Evolutionary conservation across 1,140 invertebrate species (phyloP).

Genomic region (Trichonephila clavata): DNA sequence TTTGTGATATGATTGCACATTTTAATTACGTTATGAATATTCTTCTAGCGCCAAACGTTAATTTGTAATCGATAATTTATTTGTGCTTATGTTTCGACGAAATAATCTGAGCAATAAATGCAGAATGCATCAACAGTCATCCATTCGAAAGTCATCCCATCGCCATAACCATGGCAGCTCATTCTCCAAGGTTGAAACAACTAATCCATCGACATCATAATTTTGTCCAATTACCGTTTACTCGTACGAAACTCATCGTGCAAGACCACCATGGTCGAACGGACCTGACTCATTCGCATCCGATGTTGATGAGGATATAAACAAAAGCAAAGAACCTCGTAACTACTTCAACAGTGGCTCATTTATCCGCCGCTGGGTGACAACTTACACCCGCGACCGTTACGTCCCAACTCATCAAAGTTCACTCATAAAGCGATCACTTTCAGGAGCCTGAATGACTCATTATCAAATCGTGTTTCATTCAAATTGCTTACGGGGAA

Average conservation of each 20-base stretch:
- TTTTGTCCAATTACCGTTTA: background rate
- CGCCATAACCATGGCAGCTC: too few relatives aligned
- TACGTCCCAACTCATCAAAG: background rate
- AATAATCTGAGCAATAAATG: too few relatives aligned
- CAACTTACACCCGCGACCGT: background rate
- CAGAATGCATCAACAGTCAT: too few relatives aligned
- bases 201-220: background rate
- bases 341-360: background rate
- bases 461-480: constrained; percentile 21
- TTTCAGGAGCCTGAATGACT: constrained; percentile 1
- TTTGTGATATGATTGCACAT: too few relatives aligned
- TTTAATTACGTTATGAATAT: too few relatives aligned
- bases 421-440: background rate
- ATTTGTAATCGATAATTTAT: too few relatives aligned
- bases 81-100: too few relatives aligned
- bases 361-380: background rate
- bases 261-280: background rate
- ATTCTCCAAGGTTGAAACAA: too few relatives aligned
- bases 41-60: too few relatives aligned
- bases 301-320: background rate
- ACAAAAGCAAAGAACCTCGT: background rate
- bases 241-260: too few relatives aligned
- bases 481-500: constrained; percentile 5
- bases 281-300: constrained; percentile 5
- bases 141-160: too few relatives aligned